Conservation (phyloP, 2,888 invertebrate genomes). For the Lamproptera curius region DNA sequence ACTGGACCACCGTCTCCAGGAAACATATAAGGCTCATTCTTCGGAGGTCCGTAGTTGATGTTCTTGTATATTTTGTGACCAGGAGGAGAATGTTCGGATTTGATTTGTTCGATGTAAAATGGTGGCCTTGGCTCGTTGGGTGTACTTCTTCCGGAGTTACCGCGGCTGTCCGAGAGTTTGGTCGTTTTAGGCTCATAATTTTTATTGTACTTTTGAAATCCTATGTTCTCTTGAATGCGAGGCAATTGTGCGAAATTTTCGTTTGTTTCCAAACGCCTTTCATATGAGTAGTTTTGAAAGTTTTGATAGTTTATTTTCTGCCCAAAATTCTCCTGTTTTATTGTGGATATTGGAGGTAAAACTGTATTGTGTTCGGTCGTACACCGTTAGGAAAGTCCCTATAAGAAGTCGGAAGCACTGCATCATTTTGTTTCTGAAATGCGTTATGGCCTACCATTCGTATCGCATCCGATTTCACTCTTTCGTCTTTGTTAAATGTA, state of each 20-base stretch:
- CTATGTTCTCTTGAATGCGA: slow-evolving; percentile 54
- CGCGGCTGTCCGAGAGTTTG: slow-evolving; percentile 43
- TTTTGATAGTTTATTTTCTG: slow-evolving; percentile 56
- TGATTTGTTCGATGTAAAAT: slow-evolving; percentile 73
- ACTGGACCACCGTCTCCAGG: slow-evolving; percentile 85
- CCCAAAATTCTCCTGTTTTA: slow-evolving; percentile 70
- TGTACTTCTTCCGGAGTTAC: slow-evolving; percentile 34
- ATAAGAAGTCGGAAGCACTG: slow-evolving; percentile 41
- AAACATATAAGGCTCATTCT: slow-evolving; percentile 77
- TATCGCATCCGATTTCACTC: slow-evolving; percentile 51
- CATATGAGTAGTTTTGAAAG: slow-evolving; percentile 55
- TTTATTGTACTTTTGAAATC: slow-evolving; percentile 65
- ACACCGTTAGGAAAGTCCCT: slow-evolving; percentile 56
- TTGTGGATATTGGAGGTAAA: slow-evolving; percentile 71
- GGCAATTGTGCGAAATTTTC: slow-evolving; percentile 50
- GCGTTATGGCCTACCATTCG: slow-evolving; percentile 40
- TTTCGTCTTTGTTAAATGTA: slow-evolving; percentile 63
- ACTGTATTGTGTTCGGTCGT: slow-evolving; percentile 52
- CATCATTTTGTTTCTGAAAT: slow-evolving; percentile 41
- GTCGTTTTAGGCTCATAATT: slow-evolving; percentile 45
- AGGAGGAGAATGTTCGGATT: slow-evolving; percentile 74
- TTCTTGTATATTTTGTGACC: slow-evolving; percentile 75
- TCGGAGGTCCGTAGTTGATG: slow-evolving; percentile 57
- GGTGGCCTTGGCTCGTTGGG: slow-evolving; percentile 56
- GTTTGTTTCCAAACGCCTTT: slow-evolving; percentile 45